These are phyloP conservation scores for Coracopsis vasa DNA, from an alignment of 2,113 vertebrate genomes.

Conservation along the genomic window DNA sequence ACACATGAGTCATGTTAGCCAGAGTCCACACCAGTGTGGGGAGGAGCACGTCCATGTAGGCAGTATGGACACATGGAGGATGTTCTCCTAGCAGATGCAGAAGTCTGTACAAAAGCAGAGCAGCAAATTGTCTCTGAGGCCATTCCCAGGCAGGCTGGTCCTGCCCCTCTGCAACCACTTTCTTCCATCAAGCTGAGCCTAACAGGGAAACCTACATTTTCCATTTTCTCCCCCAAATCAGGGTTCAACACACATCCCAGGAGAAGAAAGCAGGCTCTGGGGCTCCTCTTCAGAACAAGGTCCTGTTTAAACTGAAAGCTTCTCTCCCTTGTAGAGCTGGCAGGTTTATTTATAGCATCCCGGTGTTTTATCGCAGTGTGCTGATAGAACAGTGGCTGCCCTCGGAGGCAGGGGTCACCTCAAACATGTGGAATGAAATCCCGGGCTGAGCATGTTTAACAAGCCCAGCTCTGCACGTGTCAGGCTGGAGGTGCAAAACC, in stretches of 20 bases:
- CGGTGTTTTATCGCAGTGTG: neutral
- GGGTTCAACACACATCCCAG: neutral
- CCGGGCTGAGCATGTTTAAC: neutral
- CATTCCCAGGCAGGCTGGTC: neutral
- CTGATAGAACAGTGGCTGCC: neutral
- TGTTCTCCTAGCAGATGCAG: neutral
- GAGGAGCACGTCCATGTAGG: rapidly evolving
- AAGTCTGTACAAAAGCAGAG: neutral
- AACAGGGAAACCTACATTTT: neutral
- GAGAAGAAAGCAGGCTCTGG: neutral
- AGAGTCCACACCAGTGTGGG: rapidly evolving
- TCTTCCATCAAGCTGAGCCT: neutral
- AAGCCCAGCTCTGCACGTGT: neutral
- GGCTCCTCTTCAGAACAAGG: neutral
- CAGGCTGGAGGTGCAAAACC: neutral
- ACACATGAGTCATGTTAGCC: neutral
- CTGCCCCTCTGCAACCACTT: neutral
- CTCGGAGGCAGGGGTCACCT: neutral
- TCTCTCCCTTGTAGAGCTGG: neutral
- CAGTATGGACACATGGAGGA: rapidly evolving
- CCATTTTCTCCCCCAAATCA: neutral
- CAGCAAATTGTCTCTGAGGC: neutral
- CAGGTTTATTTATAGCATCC: slow-evolving; percentile 41
- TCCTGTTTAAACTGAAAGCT: neutral
- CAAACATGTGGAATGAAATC: neutral